Evolutionary conservation across 2,113 vertebrate species (phyloP).

Genomic region (Oplegnathus fasciatus): DNA sequence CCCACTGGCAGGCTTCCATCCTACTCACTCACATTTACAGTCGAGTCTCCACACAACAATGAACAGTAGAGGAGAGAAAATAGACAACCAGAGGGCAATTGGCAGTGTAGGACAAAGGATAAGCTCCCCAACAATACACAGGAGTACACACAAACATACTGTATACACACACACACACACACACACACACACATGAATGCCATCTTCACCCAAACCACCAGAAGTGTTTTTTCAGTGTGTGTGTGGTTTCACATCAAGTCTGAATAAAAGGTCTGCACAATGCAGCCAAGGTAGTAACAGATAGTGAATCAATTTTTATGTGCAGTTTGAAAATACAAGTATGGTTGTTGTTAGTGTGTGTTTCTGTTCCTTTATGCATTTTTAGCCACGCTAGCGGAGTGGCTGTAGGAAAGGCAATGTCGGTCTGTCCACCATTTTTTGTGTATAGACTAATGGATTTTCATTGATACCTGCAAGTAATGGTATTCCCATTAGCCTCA

Average conservation of each 20-base stretch:
- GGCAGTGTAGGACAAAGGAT: conserved; percentile 28
- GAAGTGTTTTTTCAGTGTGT: neutral
- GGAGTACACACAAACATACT: neutral
- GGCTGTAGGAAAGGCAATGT: too few species aligned
- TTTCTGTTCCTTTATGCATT: neutral
- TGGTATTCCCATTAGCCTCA: neutral
- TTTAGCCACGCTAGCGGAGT: neutral
- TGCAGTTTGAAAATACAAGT: neutral
- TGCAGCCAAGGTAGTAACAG: neutral
- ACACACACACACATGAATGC: neutral
- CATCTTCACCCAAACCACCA: neutral
- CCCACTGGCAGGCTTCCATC: conserved; percentile 36
- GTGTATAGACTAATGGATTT: neutral
- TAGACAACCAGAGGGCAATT: conserved; percentile 28
- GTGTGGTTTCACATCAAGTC: neutral
- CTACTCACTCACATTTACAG: conserved; percentile 18
- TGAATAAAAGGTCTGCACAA: neutral
- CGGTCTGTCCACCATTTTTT: too few species aligned
- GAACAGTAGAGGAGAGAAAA: conserved; percentile 25
- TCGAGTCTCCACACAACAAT: neutral
- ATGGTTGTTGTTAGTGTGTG: neutral
- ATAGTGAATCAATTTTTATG: neutral
- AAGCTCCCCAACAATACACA: neutral
- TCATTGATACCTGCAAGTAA: neutral
- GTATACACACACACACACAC: neutral